These are phyloP conservation scores for Acronicta leporina DNA, from an alignment of 2,888 invertebrate species.

Conservation along the genomic window DNA sequence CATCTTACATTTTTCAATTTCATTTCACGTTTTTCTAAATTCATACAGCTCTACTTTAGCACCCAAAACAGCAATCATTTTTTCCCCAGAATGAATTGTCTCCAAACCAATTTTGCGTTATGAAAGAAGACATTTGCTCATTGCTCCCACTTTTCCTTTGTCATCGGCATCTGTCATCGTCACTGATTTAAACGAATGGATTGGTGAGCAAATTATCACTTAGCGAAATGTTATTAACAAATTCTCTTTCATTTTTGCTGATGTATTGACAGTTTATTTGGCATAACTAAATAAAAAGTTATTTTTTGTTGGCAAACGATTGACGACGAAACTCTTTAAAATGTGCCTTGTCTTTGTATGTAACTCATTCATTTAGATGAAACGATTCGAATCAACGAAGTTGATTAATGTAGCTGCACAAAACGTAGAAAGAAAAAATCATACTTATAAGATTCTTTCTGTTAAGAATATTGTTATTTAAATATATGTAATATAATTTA, in stretches of 20 bases:
- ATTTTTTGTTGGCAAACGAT: slow-evolving; percentile 6
- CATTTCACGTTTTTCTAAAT: slow-evolving; percentile 34
- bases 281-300: slow-evolving; percentile 15
- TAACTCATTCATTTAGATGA: background rate
- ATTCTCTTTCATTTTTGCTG: slow-evolving; percentile 31
- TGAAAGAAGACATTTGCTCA: slow-evolving; percentile 86
- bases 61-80: slow-evolving; percentile 69
- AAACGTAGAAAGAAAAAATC: background rate
- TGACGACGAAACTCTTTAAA: slow-evolving; percentile 1
- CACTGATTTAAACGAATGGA: slow-evolving; percentile 70
- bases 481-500: background rate
- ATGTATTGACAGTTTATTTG: slow-evolving; percentile 21
- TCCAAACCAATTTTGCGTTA: slow-evolving; percentile 83
- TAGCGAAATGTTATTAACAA: slow-evolving; percentile 36
- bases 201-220: slow-evolving; percentile 64
- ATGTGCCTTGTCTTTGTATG: slow-evolving; percentile 1
- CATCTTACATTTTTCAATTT: slow-evolving; percentile 47
- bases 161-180: slow-evolving; percentile 76
- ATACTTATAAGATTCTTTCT: background rate
- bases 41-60: slow-evolving; percentile 13
- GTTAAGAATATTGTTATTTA: too few species aligned
- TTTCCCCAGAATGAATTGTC: slow-evolving; percentile 75
- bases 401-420: background rate
- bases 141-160: slow-evolving; percentile 81
- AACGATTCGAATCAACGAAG: background rate